Conservation (phyloP, 2,888 invertebrate genomes). For the Hirtodrosophila trivittata region DNA sequence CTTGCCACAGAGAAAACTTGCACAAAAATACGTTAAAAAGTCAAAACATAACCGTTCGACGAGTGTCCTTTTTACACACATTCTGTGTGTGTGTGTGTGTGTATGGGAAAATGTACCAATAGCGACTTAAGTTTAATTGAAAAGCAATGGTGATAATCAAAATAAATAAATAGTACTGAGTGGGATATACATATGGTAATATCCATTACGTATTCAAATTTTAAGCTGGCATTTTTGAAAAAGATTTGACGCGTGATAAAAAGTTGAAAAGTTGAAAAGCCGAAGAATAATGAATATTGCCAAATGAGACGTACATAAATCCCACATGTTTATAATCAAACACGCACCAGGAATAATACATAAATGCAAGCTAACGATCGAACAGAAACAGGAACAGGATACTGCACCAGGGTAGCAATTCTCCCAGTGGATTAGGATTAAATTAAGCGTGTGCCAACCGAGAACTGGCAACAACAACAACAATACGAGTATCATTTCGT, state of each 20-base stretch:
- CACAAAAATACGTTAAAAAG: constrained; percentile 65
- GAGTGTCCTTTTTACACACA: constrained; percentile 33
- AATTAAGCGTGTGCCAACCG: constrained; percentile 80
- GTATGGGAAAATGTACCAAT: constrained; percentile 31
- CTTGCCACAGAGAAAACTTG: constrained; percentile 46
- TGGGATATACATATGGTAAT: constrained; percentile 30
- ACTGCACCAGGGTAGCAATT: constrained; percentile 16
- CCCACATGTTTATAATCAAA: constrained; percentile 80
- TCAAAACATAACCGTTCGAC: constrained; percentile 4
- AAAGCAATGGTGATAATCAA: constrained; percentile 31
- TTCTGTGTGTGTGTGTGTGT: constrained; percentile 2
- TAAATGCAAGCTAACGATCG: constrained; percentile 17
- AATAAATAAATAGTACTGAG: neutral
- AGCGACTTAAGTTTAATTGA: constrained; percentile 41
- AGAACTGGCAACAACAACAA: constrained; percentile 43
- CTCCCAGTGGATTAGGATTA: constrained; percentile 81
- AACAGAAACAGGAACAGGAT: constrained; percentile 4
- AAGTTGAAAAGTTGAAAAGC: constrained; percentile 42
- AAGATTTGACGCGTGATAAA: constrained; percentile 62
- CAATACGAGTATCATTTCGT: constrained; percentile 26
- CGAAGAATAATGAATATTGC: constrained; percentile 34
- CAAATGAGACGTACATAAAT: constrained; percentile 73
- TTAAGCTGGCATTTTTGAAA: constrained; percentile 52
- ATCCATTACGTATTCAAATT: constrained; percentile 60
- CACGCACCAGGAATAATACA: constrained; percentile 49